Evolutionary conservation across 2,113 vertebrate genomes (phyloP), one percentile per base, ranked within the genome.

Genomic region (Mesembrinibis cayennensis): DNA sequence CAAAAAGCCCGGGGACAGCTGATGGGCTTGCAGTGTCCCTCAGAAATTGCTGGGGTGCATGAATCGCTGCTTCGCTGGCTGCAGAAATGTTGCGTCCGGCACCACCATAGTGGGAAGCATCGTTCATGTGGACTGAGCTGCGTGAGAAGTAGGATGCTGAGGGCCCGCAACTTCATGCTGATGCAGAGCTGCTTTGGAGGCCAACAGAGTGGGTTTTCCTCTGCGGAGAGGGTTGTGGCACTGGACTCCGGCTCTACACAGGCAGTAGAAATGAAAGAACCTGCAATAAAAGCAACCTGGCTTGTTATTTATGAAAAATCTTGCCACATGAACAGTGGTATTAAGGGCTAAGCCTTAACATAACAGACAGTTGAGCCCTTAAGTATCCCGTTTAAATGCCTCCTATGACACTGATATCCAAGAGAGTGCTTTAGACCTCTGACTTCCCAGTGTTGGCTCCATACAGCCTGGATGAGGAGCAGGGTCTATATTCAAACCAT

Each of bases 291-390:
- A 61, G 2, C 38, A 62, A 30, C 26, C 17, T 71, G 42, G 9
- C 13, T 29, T 34, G 22, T 32, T 67, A 63, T n/a, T 77, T 63
- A n/a, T 13, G 21, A 40, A 62, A 42, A 71, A 71, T 30, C 18
- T 15, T 76, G 30, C n/a, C 71, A 12, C 7, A 5, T 0, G 0
- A 62, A 36, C 26, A 50, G 23, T 0, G 0, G 22, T 77, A 52
- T 56, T 32, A 61, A 73, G 8, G 38, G 16, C 32, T 93, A 72
- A 83, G 27, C 42, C 38, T 34, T 88, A 76, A 45, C 14, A 21
- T 3, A 62, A 56, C 10, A 3, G n/a, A n/a, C 4, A 0, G 4
- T 0, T 80, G 63, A 70, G 12, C 45, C 13, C 44, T 65, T 32
- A 32, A 44, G n/a, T n/a, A 38, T 66, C 65, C 56, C 50, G 70